phyloP scores from a whole-genome alignment of 2,113 vertebrate genomes.

The Nymphicus hollandicus region DNA sequence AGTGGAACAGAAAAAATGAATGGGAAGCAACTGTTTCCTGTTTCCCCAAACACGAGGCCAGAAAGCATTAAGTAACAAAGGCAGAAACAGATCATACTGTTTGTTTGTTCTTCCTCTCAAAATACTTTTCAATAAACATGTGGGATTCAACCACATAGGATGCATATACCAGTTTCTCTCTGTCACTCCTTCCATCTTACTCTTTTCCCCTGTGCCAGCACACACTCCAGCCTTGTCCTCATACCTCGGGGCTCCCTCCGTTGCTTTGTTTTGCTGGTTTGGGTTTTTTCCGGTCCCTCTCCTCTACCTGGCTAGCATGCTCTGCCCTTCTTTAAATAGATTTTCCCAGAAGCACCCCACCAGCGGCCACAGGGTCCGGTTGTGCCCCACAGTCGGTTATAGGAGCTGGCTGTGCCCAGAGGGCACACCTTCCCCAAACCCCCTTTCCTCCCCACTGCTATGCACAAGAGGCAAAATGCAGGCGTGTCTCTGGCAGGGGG shows the following conservation, averaged over 20 bases:
- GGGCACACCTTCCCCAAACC: not conserved
- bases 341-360: not conserved
- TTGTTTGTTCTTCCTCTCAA: not conserved
- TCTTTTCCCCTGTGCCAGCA: not conserved
- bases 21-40: not conserved
- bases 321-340: not conserved
- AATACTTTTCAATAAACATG: not conserved
- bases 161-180: not conserved
- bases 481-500: accelerated
- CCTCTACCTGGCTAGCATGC: not conserved
- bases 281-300: accelerated
- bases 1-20: not conserved
- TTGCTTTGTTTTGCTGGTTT: no score
- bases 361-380: not conserved
- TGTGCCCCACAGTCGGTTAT: accelerated
- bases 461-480: no score
- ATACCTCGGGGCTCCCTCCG: accelerated
- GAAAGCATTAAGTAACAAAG: not conserved
- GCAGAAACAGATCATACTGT: not conserved
- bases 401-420: accelerated
- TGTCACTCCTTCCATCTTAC: not conserved
- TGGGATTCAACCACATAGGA: not conserved
- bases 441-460: not conserved
- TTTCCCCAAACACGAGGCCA: not conserved
- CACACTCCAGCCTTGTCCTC: not conserved